Conservation (phyloP, 1,140 invertebrate genomes). For the Orchesella cincta region DNA sequence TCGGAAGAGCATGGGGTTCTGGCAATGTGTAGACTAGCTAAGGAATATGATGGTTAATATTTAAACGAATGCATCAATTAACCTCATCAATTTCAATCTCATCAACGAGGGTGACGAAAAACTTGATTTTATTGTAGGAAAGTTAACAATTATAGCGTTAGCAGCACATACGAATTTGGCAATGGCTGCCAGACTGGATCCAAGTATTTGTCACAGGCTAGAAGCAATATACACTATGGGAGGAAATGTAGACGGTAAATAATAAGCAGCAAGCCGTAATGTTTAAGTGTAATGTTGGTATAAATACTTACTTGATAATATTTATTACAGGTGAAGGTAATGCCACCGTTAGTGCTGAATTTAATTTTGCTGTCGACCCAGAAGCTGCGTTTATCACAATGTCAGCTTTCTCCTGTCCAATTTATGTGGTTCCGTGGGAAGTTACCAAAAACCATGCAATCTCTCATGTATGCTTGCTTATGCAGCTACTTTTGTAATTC, state of each 20-base stretch:
- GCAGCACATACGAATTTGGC: conserved; percentile 78
- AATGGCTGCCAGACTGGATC: conserved; percentile 68
- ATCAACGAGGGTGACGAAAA: no score
- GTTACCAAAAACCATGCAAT: conserved; percentile 55
- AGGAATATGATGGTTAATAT: conserved; percentile 51
- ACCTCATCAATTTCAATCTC: background rate
- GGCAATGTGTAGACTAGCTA: conserved; percentile 50
- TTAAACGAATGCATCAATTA: background rate
- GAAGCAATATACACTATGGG: conserved; percentile 74
- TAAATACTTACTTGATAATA: no score
- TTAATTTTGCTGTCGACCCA: conserved; percentile 77
- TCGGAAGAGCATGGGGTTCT: conserved; percentile 48
- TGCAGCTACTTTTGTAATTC: background rate
- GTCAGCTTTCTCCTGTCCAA: conserved; percentile 60
- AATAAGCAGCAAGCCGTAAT: no score
- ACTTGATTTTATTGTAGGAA: no score
- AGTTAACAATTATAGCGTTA: conserved; percentile 65
- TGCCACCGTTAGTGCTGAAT: conserved; percentile 70
- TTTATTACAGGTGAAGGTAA: conserved; percentile 69
- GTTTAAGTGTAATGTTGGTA: no score
- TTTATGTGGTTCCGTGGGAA: conserved; percentile 69
- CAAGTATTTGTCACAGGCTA: conserved; percentile 63
- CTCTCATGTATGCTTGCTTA: conserved; percentile 17
- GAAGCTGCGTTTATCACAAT: conserved; percentile 75
- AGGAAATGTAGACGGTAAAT: conserved; percentile 69